Evolutionary conservation across 2,888 invertebrate species (phyloP).

Genomic region (Phaonia tiefii): DNA sequence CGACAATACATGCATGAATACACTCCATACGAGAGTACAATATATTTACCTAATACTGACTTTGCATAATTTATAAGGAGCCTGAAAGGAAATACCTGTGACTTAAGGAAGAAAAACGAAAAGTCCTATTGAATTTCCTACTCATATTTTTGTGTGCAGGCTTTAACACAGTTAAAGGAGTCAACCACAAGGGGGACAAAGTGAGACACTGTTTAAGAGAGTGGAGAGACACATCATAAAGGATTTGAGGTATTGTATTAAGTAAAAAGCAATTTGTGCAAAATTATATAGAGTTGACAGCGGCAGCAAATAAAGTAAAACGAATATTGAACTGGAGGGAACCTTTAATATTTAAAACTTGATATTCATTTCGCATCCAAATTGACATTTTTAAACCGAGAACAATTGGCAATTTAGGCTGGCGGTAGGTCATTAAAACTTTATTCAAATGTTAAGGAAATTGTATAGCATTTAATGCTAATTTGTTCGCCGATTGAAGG

Average conservation of each 20-base stretch:
- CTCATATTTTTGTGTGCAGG: neutral
- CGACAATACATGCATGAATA: neutral
- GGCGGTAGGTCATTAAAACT: too few relatives aligned
- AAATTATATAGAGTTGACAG: slow-evolving; percentile 10
- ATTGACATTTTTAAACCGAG: too few relatives aligned
- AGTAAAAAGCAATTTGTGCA: slow-evolving; percentile 36
- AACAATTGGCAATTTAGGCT: too few relatives aligned
- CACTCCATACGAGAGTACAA: neutral
- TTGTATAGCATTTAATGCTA: too few relatives aligned
- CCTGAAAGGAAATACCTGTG: neutral
- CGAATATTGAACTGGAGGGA: too few relatives aligned
- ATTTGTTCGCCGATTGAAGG: too few relatives aligned
- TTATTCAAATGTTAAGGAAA: too few relatives aligned
- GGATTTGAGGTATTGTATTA: slow-evolving; percentile 30
- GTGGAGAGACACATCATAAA: too few relatives aligned
- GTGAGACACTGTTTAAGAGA: too few relatives aligned
- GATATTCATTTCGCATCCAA: too few relatives aligned
- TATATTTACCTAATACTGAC: slow-evolving; percentile 12
- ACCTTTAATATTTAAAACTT: too few relatives aligned
- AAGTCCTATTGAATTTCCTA: slow-evolving; percentile 4
- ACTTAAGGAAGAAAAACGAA: neutral
- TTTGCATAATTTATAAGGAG: slow-evolving; percentile 27
- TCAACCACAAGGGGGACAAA: neutral
- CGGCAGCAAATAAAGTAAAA: too few relatives aligned
- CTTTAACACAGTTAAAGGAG: neutral